Percentiles rank a stretch among this genome's conserved stretches.
Evolutionary conservation across 2,113 vertebrate genomes (phyloP).

Genomic region (Herpailurus yagouaroundi): DNA sequence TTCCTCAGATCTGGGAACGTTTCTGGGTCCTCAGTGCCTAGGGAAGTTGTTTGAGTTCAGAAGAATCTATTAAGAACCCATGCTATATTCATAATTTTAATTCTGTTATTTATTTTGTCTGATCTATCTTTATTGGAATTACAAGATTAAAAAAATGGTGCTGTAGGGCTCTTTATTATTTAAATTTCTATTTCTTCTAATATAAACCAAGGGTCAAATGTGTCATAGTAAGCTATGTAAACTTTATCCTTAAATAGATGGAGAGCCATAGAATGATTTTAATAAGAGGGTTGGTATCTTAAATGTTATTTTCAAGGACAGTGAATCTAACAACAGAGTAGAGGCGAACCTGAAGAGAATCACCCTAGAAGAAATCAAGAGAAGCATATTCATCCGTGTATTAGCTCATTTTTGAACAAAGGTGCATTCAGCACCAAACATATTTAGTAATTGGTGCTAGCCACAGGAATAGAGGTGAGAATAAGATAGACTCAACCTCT

Average conservation of each 20-base stretch:
- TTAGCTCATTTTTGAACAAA: not conserved
- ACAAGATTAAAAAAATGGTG: not conserved
- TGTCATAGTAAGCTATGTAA: not conserved
- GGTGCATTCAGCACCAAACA: not conserved
- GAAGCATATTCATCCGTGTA: not conserved
- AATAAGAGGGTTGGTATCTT: not conserved
- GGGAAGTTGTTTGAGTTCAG: not conserved
- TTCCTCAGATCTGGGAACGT: not conserved
- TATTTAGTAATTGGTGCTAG: not conserved
- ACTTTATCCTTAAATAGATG: not conserved
- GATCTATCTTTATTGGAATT: not conserved
- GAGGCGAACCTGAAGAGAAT: not conserved
- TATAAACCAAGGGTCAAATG: not conserved
- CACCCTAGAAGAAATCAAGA: not conserved
- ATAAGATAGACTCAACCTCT: not conserved
- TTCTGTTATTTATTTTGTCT: not conserved
- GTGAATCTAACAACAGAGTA: not conserved
- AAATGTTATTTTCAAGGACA: not conserved
- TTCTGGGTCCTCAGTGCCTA: not conserved
- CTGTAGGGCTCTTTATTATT: not conserved
- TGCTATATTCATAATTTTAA: not conserved
- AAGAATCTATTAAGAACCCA: not conserved
- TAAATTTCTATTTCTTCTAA: not conserved
- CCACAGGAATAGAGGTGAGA: not conserved
- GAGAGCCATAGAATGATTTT: not conserved